phyloP scores from a whole-genome alignment of 2,113 vertebrate genomes.

The Astur gentilis region DNA sequence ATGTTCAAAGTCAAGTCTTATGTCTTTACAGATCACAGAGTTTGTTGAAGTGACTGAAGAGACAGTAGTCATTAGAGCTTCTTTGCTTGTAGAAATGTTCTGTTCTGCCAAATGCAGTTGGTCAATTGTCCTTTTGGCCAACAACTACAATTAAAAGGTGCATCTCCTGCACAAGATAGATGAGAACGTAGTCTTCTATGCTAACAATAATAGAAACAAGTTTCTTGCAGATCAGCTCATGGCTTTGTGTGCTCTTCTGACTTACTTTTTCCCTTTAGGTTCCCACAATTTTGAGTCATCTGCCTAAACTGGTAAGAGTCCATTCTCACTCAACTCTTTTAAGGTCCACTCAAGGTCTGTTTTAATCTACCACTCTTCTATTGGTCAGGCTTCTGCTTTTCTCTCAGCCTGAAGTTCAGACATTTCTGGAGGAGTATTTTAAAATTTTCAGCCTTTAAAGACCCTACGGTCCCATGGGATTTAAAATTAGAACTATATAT shows the following conservation, averaged over 20 bases:
- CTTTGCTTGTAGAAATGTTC: not conserved
- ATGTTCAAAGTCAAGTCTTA: not conserved
- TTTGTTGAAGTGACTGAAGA: not conserved
- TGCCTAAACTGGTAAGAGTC: not conserved
- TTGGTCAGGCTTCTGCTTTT: not conserved
- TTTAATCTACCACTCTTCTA: not conserved
- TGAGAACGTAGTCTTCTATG: not conserved
- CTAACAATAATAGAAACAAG: not conserved
- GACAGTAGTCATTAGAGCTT: not conserved
- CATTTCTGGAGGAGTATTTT: not conserved
- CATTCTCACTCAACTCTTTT: not conserved
- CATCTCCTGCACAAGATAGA: not conserved
- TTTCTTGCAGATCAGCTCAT: not conserved
- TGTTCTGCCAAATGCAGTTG: not conserved
- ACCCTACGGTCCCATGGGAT: not conserved
- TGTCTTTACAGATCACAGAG: not conserved
- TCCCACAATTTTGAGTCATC: not conserved
- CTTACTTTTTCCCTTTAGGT: not conserved
- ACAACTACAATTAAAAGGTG: not conserved
- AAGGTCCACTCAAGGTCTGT: not conserved
- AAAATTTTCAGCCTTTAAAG: not conserved
- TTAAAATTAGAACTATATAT: not conserved
- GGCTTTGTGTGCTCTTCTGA: not conserved
- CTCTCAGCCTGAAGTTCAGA: not conserved
- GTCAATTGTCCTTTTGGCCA: not conserved